Evolutionary conservation across 2,888 invertebrate genomes (phyloP).

Genomic region (Thereva unica): DNA sequence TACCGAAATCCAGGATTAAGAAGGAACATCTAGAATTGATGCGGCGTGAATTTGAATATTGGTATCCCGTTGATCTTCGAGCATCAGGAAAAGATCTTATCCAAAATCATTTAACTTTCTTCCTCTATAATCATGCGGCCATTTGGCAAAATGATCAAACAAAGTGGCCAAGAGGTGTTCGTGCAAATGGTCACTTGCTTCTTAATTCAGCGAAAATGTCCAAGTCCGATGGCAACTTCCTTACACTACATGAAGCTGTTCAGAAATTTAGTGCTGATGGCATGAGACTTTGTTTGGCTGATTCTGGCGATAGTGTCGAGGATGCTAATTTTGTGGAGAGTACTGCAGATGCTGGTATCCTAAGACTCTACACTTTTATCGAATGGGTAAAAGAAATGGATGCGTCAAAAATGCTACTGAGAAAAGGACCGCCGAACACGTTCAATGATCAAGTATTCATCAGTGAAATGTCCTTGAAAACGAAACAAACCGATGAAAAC

Average conservation of each 20-base stretch:
- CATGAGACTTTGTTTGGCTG: conserved; percentile 91
- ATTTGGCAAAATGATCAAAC: conserved; percentile 88
- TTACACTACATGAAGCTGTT: conserved; percentile 88
- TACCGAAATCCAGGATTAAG: conserved; percentile 71
- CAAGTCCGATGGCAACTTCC: conserved; percentile 97
- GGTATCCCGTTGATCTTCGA: conserved; percentile 96
- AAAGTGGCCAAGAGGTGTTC: conserved; percentile 81
- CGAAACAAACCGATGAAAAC: conserved; percentile 79
- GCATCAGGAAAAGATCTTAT: conserved; percentile 96
- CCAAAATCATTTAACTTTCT: conserved; percentile 96
- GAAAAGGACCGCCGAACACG: conserved; percentile 65
- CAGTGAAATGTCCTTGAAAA: conserved; percentile 90
- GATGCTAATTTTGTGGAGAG: conserved; percentile 98
- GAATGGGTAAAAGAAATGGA: conserved; percentile 95
- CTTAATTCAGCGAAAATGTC: conserved; percentile 99
- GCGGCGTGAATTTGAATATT: conserved; percentile 90
- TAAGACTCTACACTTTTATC: conserved; percentile 90
- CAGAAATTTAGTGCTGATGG: conserved; percentile 97
- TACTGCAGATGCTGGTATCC: conserved; percentile 92
- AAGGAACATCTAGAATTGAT: conserved; percentile 74
- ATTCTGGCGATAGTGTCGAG: conserved; percentile 96
- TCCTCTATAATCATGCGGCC: conserved; percentile 93
- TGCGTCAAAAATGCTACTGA: conserved; percentile 53
- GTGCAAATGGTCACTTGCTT: conserved; percentile 95
- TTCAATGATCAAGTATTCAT: conserved; percentile 88